Conservation (phyloP, 2,113 vertebrate genomes). For the Hemichromis elongatus region DNA sequence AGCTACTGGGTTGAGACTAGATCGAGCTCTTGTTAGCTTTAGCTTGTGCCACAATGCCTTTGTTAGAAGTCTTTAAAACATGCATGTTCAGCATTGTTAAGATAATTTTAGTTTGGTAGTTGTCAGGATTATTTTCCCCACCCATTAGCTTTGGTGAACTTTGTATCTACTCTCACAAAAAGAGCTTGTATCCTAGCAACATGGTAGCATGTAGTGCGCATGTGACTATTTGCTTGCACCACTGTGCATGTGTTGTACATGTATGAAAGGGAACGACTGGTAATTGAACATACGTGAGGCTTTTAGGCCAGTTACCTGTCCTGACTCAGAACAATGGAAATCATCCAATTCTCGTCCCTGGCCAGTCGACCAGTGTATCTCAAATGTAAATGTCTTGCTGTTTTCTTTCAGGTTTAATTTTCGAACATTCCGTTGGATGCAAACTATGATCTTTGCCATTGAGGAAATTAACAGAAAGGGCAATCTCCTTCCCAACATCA, state of each 20-base stretch:
- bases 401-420: constrained; percentile 69
- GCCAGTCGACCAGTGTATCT: not conserved
- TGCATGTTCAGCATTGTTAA: not conserved
- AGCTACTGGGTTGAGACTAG: not conserved
- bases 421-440: constrained; percentile 76
- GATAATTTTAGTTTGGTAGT: not conserved
- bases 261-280: not conserved
- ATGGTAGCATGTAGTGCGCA: not conserved
- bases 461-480: constrained; percentile 73
- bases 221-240: not conserved
- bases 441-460: constrained; percentile 79
- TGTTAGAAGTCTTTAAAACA: not conserved
- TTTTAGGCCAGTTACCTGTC: not conserved
- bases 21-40: not conserved
- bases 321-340: not conserved
- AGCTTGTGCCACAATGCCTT: not conserved
- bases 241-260: not conserved
- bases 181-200: not conserved
- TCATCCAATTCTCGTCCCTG: not conserved
- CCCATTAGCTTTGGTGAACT: not conserved
- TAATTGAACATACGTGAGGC: not conserved
- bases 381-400: not conserved
- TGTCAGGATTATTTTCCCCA: not conserved
- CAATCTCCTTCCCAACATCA: constrained; percentile 67
- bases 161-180: not conserved